Percentiles rank a stretch among this genome's conserved stretches.
These are phyloP conservation scores for Drosophila nikananu DNA, from an alignment of 1,140 invertebrate genomes.

Conservation along the genomic window DNA sequence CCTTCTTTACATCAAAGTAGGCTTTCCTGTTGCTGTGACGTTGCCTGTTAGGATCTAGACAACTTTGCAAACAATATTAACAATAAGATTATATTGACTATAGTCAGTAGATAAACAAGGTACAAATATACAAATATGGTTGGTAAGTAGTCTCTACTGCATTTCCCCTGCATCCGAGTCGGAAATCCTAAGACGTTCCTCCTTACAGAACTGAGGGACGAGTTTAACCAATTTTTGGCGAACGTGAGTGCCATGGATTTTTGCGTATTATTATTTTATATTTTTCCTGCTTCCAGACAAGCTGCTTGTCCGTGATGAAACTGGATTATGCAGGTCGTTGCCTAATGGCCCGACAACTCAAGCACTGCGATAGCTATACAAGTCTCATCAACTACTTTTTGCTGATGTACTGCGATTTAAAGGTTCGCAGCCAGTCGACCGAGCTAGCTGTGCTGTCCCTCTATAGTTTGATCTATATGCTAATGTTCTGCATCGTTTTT, in stretches of 20 bases:
- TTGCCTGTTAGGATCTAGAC: no score
- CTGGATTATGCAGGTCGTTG: constrained; percentile 41
- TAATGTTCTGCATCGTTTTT: constrained; percentile 30
- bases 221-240: background rate
- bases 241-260: background rate
- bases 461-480: background rate
- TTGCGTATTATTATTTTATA: no score
- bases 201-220: background rate
- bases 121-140: background rate
- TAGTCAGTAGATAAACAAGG: background rate
- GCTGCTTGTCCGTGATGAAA: constrained; percentile 37
- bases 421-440: background rate
- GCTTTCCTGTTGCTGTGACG: no score
- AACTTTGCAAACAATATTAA: no score
- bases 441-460: constrained; percentile 19
- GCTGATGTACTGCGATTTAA: constrained; percentile 53
- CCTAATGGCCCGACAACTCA: constrained; percentile 11
- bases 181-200: no score
- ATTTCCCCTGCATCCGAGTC: background rate
- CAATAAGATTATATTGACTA: background rate
- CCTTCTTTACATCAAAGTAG: no score
- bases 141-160: background rate
- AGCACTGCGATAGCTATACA: constrained; percentile 22
- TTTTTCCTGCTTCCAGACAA: constrained; percentile 24
- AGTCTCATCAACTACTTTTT: constrained; percentile 54